A percentile compares a stretch with the other conserved stretches of the same genome.
These are phyloP conservation scores for Microplitis mediator DNA, from an alignment of 1,140 invertebrate species.

Conservation along the genomic window DNA sequence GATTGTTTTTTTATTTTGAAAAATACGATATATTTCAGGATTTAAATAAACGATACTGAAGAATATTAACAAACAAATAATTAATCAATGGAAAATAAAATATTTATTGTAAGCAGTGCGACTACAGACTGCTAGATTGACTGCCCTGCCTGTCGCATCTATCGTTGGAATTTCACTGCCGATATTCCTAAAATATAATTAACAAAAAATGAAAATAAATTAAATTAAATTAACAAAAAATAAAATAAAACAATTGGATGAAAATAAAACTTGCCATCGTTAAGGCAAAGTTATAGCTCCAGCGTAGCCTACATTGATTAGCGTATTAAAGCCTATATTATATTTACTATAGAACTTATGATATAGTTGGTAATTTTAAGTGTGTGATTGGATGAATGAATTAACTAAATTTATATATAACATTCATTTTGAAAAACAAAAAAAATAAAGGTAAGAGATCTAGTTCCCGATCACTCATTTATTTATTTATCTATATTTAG, in stretches of 20 bases:
- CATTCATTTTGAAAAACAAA: background rate
- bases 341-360: conserved; percentile 31
- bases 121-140: conserved; percentile 51
- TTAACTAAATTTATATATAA: background rate
- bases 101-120: conserved; percentile 41
- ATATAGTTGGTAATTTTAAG: conserved; percentile 28
- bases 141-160: conserved; percentile 53
- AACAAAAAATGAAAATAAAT: conserved; percentile 39
- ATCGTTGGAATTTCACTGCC: conserved; percentile 65
- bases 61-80: background rate
- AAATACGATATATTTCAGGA: conserved; percentile 20
- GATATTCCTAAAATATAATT: conserved; percentile 63
- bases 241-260: background rate
- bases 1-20: conserved; percentile 40
- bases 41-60: background rate
- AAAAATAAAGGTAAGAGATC: background rate
- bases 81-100: background rate
- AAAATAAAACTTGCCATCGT: conserved; percentile 32
- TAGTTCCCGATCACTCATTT: too few species aligned
- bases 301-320: conserved; percentile 35
- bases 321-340: conserved; percentile 35
- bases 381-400: background rate
- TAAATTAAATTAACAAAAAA: too few species aligned
- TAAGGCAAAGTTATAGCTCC: conserved; percentile 22
- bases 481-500: too few species aligned